Evolutionary conservation across 2,888 invertebrate genomes (phyloP), one percentile per base, ranked within the genome.

Genomic region (Eurois occulta): DNA sequence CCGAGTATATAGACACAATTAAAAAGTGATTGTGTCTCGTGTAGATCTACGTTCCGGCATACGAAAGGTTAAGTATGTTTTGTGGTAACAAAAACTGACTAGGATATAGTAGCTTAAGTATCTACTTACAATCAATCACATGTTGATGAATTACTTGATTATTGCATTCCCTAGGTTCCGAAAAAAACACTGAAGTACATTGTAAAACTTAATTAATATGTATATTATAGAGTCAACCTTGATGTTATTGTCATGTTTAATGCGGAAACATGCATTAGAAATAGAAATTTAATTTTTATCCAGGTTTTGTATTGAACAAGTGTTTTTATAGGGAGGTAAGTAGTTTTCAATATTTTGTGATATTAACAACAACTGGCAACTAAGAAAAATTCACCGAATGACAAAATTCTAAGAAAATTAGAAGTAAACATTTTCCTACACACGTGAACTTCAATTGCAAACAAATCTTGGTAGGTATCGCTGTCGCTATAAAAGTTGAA

Each of bases 151-250:
- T 73, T 43, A 64, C 35, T 66, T 1, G 35, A 43, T 35, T 68
- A 4, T 7, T 28, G 48, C 64, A 46, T 67, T 75, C 75, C 46
- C 11, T 24, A 68, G 46, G 18, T 41, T 18, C 2, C 8, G 13
- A 16, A 62, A 58, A 78, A 80, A 21, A 28, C 0, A 58, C 8
- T 5, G 13, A 21, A 28, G 55, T 55, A 55, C n/a, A 58, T 58
- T 58, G 10, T n/a, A 55, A 7, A 41, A 80, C 28, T 55, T 67
- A 81, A 81, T 75, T 62, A 35, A 62, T 79, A 48, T 41, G 41
- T 41, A 73, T 62, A 81, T 79, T 81, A 62, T n/a, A 38, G 28
- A 66, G 41, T 43, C 16, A 67, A 74, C 81, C 79, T 81, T 79
- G 55, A 16, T 60, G 43, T 28, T 32, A 66, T 24, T 60, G 28